Percentiles rank a stretch among this genome's conserved stretches.
Evolutionary conservation across 35 echinoderm and acorn worm genomes (phyloP).

Genomic region (Apostichopus parvimensis): DNA sequence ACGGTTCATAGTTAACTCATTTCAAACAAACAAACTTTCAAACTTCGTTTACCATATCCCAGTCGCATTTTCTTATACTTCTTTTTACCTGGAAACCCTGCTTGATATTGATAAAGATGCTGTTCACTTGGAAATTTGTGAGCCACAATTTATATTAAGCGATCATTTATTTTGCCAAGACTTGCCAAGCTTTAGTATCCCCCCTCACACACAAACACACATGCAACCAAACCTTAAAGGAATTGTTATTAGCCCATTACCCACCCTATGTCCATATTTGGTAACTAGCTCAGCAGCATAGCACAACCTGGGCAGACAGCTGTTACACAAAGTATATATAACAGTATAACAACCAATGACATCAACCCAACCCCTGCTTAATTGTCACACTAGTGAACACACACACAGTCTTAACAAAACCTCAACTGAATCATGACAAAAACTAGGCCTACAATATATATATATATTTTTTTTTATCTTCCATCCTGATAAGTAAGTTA

Average conservation of each 20-base stretch:
- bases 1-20: no score
- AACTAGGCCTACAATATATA: background rate
- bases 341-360: background rate
- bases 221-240: background rate
- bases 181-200: no score
- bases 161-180: no score
- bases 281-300: background rate
- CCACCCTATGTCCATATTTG: constrained; percentile 3
- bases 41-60: no score
- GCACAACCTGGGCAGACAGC: background rate
- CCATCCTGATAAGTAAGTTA: background rate
- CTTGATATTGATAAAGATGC: no score
- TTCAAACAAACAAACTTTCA: no score
- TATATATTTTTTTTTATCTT: background rate
- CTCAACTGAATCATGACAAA: constrained; percentile 5
- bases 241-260: background rate
- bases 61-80: no score
- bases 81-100: no score
- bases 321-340: background rate
- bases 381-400: background rate
- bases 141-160: no score
- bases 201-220: no score
- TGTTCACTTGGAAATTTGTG: no score
- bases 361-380: background rate
- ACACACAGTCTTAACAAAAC: background rate